Evolutionary conservation across 2,888 invertebrate species (phyloP), one percentile per base, ranked within the genome.

Genomic region (Coelinius sp.): DNA sequence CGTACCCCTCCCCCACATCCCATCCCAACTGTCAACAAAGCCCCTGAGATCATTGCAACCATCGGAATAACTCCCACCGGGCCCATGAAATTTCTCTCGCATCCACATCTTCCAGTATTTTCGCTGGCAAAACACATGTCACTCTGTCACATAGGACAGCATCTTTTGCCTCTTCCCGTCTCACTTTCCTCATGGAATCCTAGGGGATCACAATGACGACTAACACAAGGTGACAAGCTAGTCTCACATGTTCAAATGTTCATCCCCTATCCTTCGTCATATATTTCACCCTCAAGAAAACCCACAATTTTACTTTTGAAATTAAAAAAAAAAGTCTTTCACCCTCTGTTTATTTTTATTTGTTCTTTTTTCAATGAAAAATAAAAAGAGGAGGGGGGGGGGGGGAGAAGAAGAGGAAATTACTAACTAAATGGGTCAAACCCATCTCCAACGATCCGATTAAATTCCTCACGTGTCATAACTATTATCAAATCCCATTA

Each of bases 381-480:
- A 49, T 20, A 20, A 20, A 8, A 7, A 14, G 7, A 4, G 20
- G 46, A 20, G 22, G 8, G 5, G 31, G 8, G 31, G 8, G 8
- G 8, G 8, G 31, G 8, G 8, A 31, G 31, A 8, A 31, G 8
- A 31, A 8, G 4, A 31, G 31, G 8, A 31, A 20, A 49, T 49
- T 20, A 8, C 17, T 49, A 14, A 1, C 7, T 66, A 74, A 75
- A 66, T 75, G 73, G 73, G 77, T 73, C 76, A 73, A 2, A 14
- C 17, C 5, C n/a, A n/a, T n/a, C 31, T 31, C 8, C 62, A 66
- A 65, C 59, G 75, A 71, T 75, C 73, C 73, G 78, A 77, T 78
- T 76, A 77, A 77, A 77, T 78, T 75, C 75, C 68, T 71, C 46
- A 74, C 68, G 62, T 69, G 31, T 31, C 31, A 31, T 31, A 31